phyloP scores from a whole-genome alignment of 2,888 invertebrate genomes.

The Caenorhabditis sp. region DNA sequence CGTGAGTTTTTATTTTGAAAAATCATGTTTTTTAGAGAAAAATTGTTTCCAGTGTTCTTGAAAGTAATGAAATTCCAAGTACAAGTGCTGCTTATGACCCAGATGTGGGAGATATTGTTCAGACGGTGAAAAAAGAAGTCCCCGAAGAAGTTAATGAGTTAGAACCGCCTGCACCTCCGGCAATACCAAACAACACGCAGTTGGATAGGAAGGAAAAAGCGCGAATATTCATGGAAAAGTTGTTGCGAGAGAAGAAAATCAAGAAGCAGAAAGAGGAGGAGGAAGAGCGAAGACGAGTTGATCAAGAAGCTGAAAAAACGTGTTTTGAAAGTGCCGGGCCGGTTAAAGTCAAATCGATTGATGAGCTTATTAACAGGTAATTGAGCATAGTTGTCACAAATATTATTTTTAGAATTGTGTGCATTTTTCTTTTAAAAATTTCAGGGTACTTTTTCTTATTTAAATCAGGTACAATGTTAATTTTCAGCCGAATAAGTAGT shows the following conservation, averaged over 20 bases:
- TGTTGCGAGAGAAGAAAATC: conserved; percentile 54
- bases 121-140: neutral
- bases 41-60: neutral
- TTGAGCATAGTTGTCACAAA: no score
- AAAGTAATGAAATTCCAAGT: conserved; percentile 4
- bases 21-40: neutral
- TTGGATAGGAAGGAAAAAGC: conserved; percentile 55
- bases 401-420: no score
- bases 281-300: conserved; percentile 26
- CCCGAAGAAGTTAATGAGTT: neutral
- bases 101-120: conserved; percentile 12
- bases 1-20: neutral
- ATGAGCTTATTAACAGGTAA: conserved; percentile 40
- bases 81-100: conserved; percentile 30
- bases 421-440: no score
- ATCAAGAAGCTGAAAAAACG: conserved; percentile 25
- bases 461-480: neutral
- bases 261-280: conserved; percentile 45
- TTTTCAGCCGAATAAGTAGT: conserved; percentile 22
- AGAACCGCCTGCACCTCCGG: conserved; percentile 37
- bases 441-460: neutral
- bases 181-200: conserved; percentile 30
- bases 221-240: conserved; percentile 62
- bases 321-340: neutral
- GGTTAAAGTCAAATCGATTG: conserved; percentile 24